Conservation (phyloP, 2,797 vertebrate genomes). For the Coccyzus lansbergi region DNA sequence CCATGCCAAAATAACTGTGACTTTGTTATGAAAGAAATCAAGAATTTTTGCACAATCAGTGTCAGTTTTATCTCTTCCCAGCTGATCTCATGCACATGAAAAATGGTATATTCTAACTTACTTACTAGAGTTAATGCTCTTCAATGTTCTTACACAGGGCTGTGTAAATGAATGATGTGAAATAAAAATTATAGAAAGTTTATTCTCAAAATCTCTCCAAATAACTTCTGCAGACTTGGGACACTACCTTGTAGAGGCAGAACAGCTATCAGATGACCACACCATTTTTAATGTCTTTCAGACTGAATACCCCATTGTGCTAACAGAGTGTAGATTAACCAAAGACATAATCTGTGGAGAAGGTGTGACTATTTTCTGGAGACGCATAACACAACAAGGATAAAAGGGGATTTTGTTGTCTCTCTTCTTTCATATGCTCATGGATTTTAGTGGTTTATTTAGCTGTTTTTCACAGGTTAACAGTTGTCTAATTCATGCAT, state of each 20-base stretch:
- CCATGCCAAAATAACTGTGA: neutral
- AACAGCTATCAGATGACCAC: neutral
- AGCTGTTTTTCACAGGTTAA: neutral
- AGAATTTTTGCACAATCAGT: neutral
- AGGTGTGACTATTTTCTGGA: neutral
- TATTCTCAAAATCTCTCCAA: neutral
- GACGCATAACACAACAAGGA: neutral
- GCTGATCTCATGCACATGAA: neutral
- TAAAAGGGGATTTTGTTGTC: neutral
- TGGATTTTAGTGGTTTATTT: neutral
- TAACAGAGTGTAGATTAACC: neutral
- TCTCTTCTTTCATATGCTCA: neutral
- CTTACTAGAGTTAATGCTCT: neutral
- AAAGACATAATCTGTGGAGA: neutral
- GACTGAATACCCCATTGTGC: neutral
- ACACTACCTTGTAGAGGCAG: neutral
- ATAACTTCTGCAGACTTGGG: neutral
- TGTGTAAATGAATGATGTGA: neutral
- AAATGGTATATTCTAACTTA: neutral
- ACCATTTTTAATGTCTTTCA: neutral
- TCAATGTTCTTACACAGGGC: neutral
- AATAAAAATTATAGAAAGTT: neutral
- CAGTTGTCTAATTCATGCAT: neutral
- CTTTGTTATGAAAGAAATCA: neutral
- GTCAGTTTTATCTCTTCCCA: slow-evolving; percentile 7